These are phyloP conservation scores for Centruroides sculpturatus DNA, from an alignment of 1,140 invertebrate species.

Conservation along the genomic window DNA sequence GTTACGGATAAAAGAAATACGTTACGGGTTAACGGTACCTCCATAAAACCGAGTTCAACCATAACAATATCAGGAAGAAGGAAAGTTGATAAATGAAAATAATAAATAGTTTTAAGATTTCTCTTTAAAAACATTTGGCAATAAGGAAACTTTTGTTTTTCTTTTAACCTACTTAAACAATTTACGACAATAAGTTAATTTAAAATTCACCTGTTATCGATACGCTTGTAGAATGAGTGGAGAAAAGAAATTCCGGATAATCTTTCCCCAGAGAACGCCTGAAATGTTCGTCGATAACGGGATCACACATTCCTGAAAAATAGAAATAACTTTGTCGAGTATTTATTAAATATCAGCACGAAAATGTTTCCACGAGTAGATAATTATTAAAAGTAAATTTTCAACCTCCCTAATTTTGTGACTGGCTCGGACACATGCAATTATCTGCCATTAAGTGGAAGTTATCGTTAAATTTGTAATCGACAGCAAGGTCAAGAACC, in stretches of 20 bases:
- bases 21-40: no score
- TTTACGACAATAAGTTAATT: background rate
- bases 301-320: conserved; percentile 40
- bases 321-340: background rate
- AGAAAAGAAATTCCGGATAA: conserved; percentile 57
- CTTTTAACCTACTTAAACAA: background rate
- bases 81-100: conserved; percentile 6
- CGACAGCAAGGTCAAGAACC: no score
- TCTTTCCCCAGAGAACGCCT: conserved; percentile 76
- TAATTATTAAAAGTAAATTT: no score
- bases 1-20: background rate
- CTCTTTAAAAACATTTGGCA: no score
- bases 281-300: conserved; percentile 91
- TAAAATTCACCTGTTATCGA: conserved; percentile 23
- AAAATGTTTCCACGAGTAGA: no score
- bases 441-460: no score
- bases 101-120: background rate
- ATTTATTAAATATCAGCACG: no score
- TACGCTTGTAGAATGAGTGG: conserved; percentile 28
- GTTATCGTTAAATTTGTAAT: no score
- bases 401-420: no score
- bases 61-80: background rate
- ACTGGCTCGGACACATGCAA: no score
- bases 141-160: background rate
- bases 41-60: no score